Conservation (phyloP, 2,888 invertebrate genomes). For the Scaptomyza parva region DNA sequence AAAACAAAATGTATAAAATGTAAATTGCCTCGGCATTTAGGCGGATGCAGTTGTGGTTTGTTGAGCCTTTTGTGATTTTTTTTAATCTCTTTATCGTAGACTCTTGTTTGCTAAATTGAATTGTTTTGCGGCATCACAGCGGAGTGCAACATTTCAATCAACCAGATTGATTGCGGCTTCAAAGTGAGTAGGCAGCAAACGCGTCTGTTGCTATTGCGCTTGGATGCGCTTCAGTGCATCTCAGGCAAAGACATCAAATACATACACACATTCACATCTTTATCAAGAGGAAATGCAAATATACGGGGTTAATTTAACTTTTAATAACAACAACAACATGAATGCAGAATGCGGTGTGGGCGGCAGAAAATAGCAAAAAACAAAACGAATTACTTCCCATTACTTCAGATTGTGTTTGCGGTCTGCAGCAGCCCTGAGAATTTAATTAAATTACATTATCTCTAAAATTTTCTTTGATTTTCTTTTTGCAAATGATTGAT, state of each 20-base stretch:
- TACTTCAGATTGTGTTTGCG: constrained; percentile 18
- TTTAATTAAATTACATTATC: constrained; percentile 45
- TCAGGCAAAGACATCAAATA: constrained; percentile 1
- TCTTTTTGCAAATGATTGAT: constrained; percentile 46
- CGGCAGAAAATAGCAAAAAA: not conserved
- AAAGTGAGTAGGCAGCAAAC: not conserved
- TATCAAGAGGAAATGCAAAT: constrained; percentile 7
- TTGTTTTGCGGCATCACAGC: constrained; percentile 49
- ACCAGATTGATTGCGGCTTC: constrained; percentile 49
- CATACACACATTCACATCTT: constrained; percentile 8
- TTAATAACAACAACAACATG: constrained; percentile 1
- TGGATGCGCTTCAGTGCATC: constrained; percentile 48
- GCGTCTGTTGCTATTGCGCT: constrained; percentile 35
- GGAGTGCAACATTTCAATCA: constrained; percentile 59
- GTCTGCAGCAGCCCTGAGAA: constrained; percentile 30
- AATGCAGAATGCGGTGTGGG: constrained; percentile 9
- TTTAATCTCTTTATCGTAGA: constrained; percentile 61
- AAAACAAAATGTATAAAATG: constrained; percentile 29
- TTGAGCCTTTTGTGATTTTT: constrained; percentile 36
- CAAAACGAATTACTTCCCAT: constrained; percentile 4
- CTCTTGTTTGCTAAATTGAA: constrained; percentile 63
- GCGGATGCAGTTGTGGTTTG: constrained; percentile 32
- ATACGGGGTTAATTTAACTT: constrained; percentile 39
- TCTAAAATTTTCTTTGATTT: not conserved
- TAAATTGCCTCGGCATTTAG: constrained; percentile 30